phyloP scores from a whole-genome alignment of 2,113 vertebrate species.

The Platichthys stellatus region DNA sequence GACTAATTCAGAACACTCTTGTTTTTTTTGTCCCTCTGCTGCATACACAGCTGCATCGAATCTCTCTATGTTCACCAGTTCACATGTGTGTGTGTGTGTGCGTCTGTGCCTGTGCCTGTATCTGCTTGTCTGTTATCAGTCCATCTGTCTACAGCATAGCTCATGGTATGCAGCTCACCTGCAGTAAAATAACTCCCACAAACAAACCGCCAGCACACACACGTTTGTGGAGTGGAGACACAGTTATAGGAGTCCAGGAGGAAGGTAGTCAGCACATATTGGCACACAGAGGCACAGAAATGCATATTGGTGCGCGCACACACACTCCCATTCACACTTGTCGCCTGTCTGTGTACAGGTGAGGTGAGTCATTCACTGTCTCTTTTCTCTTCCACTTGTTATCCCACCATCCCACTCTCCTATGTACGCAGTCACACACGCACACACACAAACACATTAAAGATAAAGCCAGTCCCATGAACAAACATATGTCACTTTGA shows the following conservation, averaged over 20 bases:
- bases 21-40: slow-evolving; percentile 25
- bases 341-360: slow-evolving; percentile 45
- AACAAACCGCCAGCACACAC: slow-evolving; percentile 36
- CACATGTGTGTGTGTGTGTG: slow-evolving; percentile 34
- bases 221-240: background rate
- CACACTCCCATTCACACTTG: slow-evolving; percentile 28
- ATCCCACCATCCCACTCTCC: background rate
- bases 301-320: background rate
- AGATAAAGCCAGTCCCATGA: slow-evolving; percentile 23
- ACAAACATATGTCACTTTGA: slow-evolving; percentile 63
- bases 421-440: slow-evolving; percentile 4
- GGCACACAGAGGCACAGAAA: slow-evolving; percentile 18
- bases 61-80: slow-evolving; percentile 20
- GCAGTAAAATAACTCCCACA: slow-evolving; percentile 48
- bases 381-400: slow-evolving; percentile 39
- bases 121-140: slow-evolving; percentile 64
- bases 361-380: slow-evolving; percentile 37
- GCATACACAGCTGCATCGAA: slow-evolving; percentile 49
- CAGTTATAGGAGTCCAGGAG: slow-evolving; percentile 13
- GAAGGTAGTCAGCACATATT: slow-evolving; percentile 36
- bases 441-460: slow-evolving; percentile 3
- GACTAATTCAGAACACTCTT: slow-evolving; percentile 49
- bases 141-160: slow-evolving; percentile 44
- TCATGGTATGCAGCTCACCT: slow-evolving; percentile 68
- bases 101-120: slow-evolving; percentile 26